Base-by-base conservation (phyloP, 2,888 invertebrate species). In the Drosophila lacicola region DNA sequence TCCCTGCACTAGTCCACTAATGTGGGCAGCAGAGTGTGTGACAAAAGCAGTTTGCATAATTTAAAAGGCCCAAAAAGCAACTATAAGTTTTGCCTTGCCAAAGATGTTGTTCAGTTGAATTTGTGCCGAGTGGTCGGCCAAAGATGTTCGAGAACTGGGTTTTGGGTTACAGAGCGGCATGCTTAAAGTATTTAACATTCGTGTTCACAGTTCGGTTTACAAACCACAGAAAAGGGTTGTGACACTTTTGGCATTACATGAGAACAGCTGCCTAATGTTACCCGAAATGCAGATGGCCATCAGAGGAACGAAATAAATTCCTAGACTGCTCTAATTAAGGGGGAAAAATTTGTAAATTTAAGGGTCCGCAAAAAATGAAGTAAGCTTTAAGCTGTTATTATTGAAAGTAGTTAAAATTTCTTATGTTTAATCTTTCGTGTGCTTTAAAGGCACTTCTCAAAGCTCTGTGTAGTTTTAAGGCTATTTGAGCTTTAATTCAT, bases 31-130 rank as follows among this genome's bases (percentile, higher is more conserved):
- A 34, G 5, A 53, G 58, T 72, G 72, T 60, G 68, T 58, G 69
- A 71, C 68, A 72, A 45, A 51, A 71, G 65, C 77, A 68, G 65
- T 81, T 82, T 81, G 80, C 81, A 81, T 81, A 82, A 81, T 81
- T 81, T 82, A 82, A 74, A 74, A 69, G 80, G 68, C 67, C 77
- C 49, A 80, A 70, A 76, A 81, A 72, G 73, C 76, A 82, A 74
- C 77, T 77, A 82, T 74, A 74, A 80, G 70, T 80, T 78, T 66
- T 51, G 60, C 62, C 55, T 29, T 41, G 51, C 34, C 57, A 65
- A 64, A 61, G 75, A 64, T 74, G 65, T 62, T 61, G 58, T 34
- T 19, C 51, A 19, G 41, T 37, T 49, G 21, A 21, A 57, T 45
- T 54, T 53, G 36, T 56, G 42, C 25, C 17, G 17, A 62, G 19